Conservation (phyloP, 2,797 vertebrate genomes). For the Apodemus agrarius region DNA sequence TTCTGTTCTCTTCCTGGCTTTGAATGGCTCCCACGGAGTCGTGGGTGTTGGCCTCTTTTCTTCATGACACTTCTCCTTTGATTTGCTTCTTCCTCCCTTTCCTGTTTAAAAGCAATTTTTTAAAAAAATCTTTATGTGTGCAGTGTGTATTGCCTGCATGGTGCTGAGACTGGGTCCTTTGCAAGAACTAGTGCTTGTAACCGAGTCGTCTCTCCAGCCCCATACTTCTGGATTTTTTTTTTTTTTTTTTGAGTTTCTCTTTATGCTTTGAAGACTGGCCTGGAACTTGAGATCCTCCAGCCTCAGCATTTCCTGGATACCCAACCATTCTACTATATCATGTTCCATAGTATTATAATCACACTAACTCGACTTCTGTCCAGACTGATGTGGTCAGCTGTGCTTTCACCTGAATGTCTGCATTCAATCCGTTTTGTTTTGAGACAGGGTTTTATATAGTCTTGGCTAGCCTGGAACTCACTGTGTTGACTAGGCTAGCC, state of each 20-base stretch:
- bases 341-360: background rate
- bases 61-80: background rate
- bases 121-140: background rate
- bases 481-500: background rate
- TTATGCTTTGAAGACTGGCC: background rate
- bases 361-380: background rate
- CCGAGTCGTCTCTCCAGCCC: background rate
- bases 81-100: background rate
- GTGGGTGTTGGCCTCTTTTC: background rate
- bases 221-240: background rate
- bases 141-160: background rate
- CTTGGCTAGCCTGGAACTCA: background rate
- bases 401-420: background rate
- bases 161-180: background rate
- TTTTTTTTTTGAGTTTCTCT: background rate
- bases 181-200: background rate
- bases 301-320: background rate
- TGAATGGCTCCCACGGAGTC: background rate
- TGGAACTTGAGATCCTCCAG: background rate
- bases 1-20: slow-evolving; percentile 22
- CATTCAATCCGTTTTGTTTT: background rate
- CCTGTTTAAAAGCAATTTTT: too few relatives aligned
- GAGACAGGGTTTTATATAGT: background rate
- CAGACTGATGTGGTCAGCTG: background rate
- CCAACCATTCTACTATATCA: background rate